Conservation (phyloP, 2,113 vertebrate genomes). For the Pangasianodon hypophthalmus region DNA sequence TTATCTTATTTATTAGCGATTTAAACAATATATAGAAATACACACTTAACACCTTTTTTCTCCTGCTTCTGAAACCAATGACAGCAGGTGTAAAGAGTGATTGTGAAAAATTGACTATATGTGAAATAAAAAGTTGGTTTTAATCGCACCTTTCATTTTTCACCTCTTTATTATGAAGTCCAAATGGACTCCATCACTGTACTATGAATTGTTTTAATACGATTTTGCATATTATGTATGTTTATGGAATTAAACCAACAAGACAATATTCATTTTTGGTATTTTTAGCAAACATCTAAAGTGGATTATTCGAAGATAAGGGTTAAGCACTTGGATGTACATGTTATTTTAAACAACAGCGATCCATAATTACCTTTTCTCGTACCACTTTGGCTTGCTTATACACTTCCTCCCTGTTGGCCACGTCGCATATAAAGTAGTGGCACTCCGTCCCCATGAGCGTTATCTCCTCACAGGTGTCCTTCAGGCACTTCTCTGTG, state of each 20-base stretch:
- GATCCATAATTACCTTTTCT: constrained; percentile 81
- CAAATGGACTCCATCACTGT: not conserved
- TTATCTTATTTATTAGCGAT: not conserved
- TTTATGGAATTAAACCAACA: not conserved
- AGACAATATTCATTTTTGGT: not conserved
- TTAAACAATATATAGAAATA: not conserved
- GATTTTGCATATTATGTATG: not conserved
- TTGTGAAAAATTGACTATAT: not conserved
- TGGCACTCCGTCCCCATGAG: constrained; percentile 90
- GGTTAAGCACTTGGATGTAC: not conserved
- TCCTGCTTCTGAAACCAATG: not conserved
- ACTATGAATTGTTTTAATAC: not conserved
- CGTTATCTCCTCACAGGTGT: constrained; percentile 86
- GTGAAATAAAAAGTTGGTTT: not conserved
- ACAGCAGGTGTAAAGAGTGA: not conserved
- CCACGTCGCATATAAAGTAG: constrained; percentile 96
- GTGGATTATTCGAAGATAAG: not conserved
- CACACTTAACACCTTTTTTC: not conserved
- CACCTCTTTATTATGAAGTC: not conserved
- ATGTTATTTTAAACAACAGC: not conserved
- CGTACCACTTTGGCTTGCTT: constrained; percentile 89
- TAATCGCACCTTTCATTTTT: not conserved
- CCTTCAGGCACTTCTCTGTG: constrained; percentile 92
- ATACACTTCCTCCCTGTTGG: constrained; percentile 94
- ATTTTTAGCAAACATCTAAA: not conserved